These are phyloP conservation scores for Trichosurus vulpecula DNA, from an alignment of 2,797 vertebrate species.

Conservation along the genomic window DNA sequence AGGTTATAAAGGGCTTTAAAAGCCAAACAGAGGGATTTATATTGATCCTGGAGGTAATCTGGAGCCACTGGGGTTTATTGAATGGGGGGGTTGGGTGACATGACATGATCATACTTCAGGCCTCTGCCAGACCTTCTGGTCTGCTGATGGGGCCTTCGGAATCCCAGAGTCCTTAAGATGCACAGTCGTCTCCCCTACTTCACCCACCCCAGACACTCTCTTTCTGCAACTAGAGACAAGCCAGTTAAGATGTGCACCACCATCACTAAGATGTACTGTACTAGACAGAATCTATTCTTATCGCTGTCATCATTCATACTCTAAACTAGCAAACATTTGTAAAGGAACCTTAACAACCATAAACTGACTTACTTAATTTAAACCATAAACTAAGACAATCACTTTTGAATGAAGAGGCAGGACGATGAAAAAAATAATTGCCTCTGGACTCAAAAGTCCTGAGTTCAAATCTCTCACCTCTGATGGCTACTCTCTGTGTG, in stretches of 20 bases:
- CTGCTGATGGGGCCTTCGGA: not conserved
- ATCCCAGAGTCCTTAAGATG: not conserved
- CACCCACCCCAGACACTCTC: not conserved
- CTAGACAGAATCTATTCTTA: too few species aligned
- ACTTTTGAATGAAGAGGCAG: too few species aligned
- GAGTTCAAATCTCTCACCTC: too few species aligned
- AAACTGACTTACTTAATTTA: too few species aligned
- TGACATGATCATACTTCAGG: not conserved
- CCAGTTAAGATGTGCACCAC: not conserved
- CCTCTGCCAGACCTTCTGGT: not conserved
- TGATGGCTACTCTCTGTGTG: too few species aligned
- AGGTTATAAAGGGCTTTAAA: not conserved
- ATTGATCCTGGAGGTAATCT: not conserved
- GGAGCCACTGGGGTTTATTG: not conserved
- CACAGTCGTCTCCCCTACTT: not conserved
- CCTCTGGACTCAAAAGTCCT: too few species aligned
- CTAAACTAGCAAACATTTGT: too few species aligned
- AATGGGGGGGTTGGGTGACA: rapidly evolving
- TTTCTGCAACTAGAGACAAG: not conserved
- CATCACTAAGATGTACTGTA: too few species aligned
- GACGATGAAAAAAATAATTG: too few species aligned
- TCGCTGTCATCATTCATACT: too few species aligned
- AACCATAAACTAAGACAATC: too few species aligned
- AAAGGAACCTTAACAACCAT: too few species aligned
- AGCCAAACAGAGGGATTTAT: not conserved